Conservation (phyloP, 2,888 invertebrate species). For the Rotaria magnacalcarata region DNA sequence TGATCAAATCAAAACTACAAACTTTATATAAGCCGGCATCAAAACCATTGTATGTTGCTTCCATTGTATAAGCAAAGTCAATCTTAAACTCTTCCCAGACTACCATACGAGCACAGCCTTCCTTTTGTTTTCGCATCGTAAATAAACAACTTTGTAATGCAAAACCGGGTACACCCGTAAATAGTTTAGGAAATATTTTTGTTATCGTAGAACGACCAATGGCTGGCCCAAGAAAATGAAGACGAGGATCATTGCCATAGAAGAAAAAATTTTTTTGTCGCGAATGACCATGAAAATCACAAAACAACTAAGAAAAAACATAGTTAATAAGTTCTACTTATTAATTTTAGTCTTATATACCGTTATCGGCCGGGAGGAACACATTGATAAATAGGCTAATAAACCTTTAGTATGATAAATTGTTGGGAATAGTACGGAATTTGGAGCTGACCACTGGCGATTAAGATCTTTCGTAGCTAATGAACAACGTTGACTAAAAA, state of each 20-base stretch:
- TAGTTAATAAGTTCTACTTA: too few species aligned
- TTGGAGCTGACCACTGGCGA: slow-evolving; percentile 85
- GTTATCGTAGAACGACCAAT: neutral
- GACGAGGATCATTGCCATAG: slow-evolving; percentile 73
- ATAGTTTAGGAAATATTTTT: slow-evolving; percentile 68
- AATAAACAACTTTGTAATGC: slow-evolving; percentile 72
- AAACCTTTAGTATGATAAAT: slow-evolving; percentile 79
- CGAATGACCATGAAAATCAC: slow-evolving; percentile 90
- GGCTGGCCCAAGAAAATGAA: neutral
- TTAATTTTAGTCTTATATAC: neutral
- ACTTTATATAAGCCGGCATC: slow-evolving; percentile 72
- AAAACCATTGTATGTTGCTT: slow-evolving; percentile 78
- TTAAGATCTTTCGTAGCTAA: slow-evolving; percentile 87
- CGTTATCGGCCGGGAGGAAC: neutral
- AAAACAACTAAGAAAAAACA: slow-evolving; percentile 69
- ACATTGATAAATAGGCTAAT: slow-evolving; percentile 6
- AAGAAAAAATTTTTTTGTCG: slow-evolving; percentile 89
- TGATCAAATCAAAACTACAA: slow-evolving; percentile 39
- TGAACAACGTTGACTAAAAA: slow-evolving; percentile 70
- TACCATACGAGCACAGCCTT: slow-evolving; percentile 77
- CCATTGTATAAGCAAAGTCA: slow-evolving; percentile 74
- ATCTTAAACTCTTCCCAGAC: slow-evolving; percentile 79
- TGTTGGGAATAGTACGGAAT: slow-evolving; percentile 82
- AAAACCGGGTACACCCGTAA: slow-evolving; percentile 68
- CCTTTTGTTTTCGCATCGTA: slow-evolving; percentile 71